Evolutionary conservation across 2,797 vertebrate species (phyloP).

Genomic region (Molossus alvarezi): DNA sequence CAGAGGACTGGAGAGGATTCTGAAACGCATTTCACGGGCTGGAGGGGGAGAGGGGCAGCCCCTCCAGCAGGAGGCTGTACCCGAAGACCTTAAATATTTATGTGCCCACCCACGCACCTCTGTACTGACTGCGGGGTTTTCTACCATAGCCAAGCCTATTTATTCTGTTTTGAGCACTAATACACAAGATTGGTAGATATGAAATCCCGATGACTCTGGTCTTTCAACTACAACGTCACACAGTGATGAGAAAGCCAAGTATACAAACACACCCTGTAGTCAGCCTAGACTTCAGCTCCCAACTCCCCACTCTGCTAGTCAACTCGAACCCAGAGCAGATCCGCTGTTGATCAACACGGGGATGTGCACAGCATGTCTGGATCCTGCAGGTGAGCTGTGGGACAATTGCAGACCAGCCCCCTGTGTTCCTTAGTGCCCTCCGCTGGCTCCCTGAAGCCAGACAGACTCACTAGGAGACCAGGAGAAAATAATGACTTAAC

Average conservation of each 20-base stretch:
- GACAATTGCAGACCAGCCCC: background rate
- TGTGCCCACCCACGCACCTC: background rate
- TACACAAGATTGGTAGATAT: background rate
- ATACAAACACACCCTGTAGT: rapidly evolving
- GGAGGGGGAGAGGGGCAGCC: rapidly evolving
- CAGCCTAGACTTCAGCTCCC: background rate
- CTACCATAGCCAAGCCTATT: background rate
- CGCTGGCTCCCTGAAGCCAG: rapidly evolving
- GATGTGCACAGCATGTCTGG: background rate
- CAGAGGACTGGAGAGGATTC: background rate
- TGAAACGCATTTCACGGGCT: background rate
- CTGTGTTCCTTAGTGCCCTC: background rate
- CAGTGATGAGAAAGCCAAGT: background rate
- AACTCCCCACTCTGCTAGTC: too few relatives aligned
- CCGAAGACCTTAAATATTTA: background rate
- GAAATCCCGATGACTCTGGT: background rate
- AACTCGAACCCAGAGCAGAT: background rate
- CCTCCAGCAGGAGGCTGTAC: too few relatives aligned
- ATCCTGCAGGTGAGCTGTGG: background rate
- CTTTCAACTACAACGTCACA: background rate
- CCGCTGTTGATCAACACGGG: rapidly evolving
- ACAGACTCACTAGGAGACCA: background rate
- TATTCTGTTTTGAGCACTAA: conserved; percentile 33
- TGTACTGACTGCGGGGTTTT: background rate
- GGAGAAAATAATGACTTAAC: background rate